A percentile compares a stretch with the other conserved stretches of the same genome.
Evolutionary conservation across 2,797 vertebrate genomes (phyloP).

Genomic region (Phaenicophaeus curvirostris): DNA sequence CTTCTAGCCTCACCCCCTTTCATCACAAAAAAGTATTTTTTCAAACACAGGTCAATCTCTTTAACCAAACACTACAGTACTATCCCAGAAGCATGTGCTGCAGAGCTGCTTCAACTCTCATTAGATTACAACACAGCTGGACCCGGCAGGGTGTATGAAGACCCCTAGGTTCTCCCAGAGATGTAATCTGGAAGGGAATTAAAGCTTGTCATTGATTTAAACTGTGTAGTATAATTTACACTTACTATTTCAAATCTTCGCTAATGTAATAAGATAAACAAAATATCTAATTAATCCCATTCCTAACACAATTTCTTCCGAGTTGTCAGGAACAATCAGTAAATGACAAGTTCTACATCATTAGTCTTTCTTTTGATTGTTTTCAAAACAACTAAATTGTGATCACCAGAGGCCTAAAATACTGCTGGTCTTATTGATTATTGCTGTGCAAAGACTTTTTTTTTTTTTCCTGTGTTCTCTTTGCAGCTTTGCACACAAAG

Average conservation of each 20-base stretch:
- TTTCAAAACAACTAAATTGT: conserved; percentile 47
- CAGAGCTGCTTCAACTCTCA: background rate
- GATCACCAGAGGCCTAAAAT: conserved; percentile 38
- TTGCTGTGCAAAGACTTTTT: conserved; percentile 34
- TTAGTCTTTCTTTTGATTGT: conserved; percentile 20
- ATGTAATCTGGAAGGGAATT: background rate
- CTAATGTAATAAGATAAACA: conserved; percentile 2
- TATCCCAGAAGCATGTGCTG: background rate
- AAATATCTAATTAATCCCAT: conserved; percentile 29
- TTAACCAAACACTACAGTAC: background rate
- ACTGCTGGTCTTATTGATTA: conserved; percentile 43
- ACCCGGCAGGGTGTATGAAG: background rate
- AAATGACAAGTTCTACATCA: conserved; percentile 28
- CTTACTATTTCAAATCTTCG: conserved; percentile 2
- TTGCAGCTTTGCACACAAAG: conserved; percentile 11
- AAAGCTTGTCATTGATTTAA: background rate
- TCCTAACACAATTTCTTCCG: background rate
- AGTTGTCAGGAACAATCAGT: background rate
- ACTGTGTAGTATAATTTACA: background rate
- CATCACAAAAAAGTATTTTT: background rate
- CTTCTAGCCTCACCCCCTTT: background rate
- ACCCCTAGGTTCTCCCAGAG: background rate
- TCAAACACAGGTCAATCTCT: background rate
- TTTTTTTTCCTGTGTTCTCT: background rate
- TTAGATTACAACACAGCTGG: background rate